phyloP scores from a whole-genome alignment of 2,797 vertebrate genomes.

The Tragopan temminckii region DNA sequence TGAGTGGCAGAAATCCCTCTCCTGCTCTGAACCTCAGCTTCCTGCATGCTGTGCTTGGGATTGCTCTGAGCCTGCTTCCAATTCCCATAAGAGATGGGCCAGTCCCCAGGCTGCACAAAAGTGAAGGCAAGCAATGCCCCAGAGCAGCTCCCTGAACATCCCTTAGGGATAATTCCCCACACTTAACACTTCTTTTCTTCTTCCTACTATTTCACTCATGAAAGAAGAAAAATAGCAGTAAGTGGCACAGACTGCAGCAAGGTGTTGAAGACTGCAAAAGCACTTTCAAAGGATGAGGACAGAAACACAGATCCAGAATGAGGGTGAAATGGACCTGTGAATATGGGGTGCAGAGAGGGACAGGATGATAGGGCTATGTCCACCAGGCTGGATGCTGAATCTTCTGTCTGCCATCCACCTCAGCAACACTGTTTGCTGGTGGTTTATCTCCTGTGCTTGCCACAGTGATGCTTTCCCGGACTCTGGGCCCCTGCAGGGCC shows the following conservation, averaged over 20 bases:
- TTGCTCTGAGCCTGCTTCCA: accelerated
- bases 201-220: neutral
- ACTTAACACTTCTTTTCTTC: neutral
- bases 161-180: neutral
- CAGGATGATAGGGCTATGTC: accelerated
- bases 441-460: constrained; percentile 31
- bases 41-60: accelerated
- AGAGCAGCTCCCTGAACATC: neutral
- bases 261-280: neutral
- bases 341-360: neutral
- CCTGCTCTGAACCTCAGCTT: neutral
- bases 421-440: neutral
- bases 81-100: neutral
- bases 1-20: neutral
- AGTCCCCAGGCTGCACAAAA: neutral
- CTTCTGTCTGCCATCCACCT: neutral
- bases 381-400: accelerated
- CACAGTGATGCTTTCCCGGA: neutral
- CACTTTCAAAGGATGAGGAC: neutral
- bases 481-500: neutral
- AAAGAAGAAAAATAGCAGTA: neutral
- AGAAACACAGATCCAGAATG: neutral
- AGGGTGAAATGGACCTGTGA: neutral
- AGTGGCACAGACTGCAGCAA: neutral
- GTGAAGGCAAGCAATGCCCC: neutral